Evolutionary conservation across 2,888 invertebrate genomes (phyloP).

Genomic region (Lamproptera curius): DNA sequence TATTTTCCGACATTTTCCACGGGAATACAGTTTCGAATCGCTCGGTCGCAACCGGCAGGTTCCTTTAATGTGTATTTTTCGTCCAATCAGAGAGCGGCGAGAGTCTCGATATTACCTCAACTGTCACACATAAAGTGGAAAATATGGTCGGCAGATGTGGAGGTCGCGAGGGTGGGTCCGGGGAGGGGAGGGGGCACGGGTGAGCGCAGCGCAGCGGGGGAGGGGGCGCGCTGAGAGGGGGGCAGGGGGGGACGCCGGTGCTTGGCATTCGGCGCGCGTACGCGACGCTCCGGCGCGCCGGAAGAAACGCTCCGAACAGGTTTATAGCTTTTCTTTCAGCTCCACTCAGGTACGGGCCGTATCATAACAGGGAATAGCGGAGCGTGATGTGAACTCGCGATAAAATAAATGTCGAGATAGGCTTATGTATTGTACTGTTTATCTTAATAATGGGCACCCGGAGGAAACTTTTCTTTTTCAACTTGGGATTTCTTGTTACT

Average conservation of each 20-base stretch:
- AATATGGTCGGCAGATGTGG: conserved; percentile 78
- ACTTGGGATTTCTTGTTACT: conserved; percentile 47
- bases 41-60: conserved; percentile 75
- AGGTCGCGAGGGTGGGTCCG: conserved; percentile 47
- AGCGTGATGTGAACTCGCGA: conserved; percentile 78
- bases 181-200: conserved; percentile 33
- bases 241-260: conserved; percentile 38
- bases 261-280: conserved; percentile 70
- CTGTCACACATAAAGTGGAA: conserved; percentile 80
- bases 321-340: conserved; percentile 80
- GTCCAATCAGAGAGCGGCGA: conserved; percentile 78
- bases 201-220: conserved; percentile 30
- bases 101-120: conserved; percentile 80
- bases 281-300: conserved; percentile 74
- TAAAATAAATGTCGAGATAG: conserved; percentile 79
- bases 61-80: conserved; percentile 80
- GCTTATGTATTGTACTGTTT: conserved; percentile 79
- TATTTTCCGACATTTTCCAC: conserved; percentile 79
- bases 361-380: conserved; percentile 78
- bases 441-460: conserved; percentile 75
- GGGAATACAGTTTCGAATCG: conserved; percentile 78
- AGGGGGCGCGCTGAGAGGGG: conserved; percentile 40
- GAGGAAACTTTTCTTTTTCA: conserved; percentile 76
- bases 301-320: conserved; percentile 74
- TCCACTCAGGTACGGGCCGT: conserved; percentile 76